A percentile compares a stretch with the other conserved stretches of the same genome.
Conservation (phyloP, 1,140 invertebrate genomes). For the Zophobas atratus region DNA sequence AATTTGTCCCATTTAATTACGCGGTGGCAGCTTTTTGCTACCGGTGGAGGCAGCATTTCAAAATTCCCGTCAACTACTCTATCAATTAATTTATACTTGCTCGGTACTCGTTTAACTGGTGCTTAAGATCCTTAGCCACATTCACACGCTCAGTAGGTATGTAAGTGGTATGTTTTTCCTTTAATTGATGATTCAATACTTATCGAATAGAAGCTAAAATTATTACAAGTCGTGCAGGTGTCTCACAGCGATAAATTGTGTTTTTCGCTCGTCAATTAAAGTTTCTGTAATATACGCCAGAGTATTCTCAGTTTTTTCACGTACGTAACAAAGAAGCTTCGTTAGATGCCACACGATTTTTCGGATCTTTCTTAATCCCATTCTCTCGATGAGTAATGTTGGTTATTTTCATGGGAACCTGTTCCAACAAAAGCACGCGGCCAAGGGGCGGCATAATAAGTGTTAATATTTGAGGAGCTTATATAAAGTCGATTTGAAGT, state of each 20-base stretch:
- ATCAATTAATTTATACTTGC: slow-evolving; percentile 22
- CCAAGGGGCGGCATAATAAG: slow-evolving; percentile 12
- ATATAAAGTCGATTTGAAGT: slow-evolving; percentile 30
- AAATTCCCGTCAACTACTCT: neutral
- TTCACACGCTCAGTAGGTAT: slow-evolving; percentile 38
- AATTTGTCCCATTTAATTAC: slow-evolving; percentile 21
- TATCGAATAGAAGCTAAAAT: neutral
- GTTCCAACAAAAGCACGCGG: slow-evolving; percentile 8
- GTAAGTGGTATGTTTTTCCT: slow-evolving; percentile 27
- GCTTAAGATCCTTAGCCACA: slow-evolving; percentile 5
- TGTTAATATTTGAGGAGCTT: slow-evolving; percentile 29
- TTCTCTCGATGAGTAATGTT: neutral
- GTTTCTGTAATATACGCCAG: no score
- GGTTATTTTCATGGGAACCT: slow-evolving; percentile 33
- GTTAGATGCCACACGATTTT: no score
- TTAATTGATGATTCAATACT: slow-evolving; percentile 20
- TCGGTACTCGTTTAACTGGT: slow-evolving; percentile 8
- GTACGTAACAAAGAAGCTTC: no score
- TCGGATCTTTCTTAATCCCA: neutral
- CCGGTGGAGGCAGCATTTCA: neutral
- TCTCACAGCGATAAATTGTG: neutral
- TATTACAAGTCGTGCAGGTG: slow-evolving; percentile 11
- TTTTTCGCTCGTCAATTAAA: no score
- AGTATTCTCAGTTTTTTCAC: no score
- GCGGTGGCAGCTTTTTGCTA: neutral